Conservation (phyloP, 1,140 invertebrate genomes). For the Panagrolaimus sp. region DNA sequence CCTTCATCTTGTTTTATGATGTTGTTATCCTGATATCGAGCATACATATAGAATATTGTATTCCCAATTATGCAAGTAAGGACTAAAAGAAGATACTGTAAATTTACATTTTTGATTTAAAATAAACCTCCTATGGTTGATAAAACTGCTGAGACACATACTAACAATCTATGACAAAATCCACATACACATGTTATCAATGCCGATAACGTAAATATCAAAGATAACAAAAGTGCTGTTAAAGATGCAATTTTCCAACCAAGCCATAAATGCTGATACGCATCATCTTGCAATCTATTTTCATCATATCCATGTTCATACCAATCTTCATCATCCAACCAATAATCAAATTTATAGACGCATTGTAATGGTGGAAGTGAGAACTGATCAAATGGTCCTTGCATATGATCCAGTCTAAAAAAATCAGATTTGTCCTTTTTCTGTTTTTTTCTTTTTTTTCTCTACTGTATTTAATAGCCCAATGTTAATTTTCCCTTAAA, state of each 20-base stretch:
- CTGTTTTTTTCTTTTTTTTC: too few species aligned
- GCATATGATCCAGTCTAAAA: constrained; percentile 47
- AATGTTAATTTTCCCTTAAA: too few species aligned
- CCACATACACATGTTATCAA: constrained; percentile 51
- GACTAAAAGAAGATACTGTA: constrained; percentile 24
- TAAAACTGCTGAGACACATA: constrained; percentile 50
- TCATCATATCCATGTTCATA: constrained; percentile 58
- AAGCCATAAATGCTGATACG: constrained; percentile 56
- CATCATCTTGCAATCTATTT: constrained; percentile 54
- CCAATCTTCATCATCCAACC: constrained; percentile 57
- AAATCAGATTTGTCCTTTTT: not conserved
- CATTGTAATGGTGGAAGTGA: constrained; percentile 49
- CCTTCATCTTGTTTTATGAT: constrained; percentile 56
- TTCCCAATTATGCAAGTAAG: constrained; percentile 39
- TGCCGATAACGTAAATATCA: constrained; percentile 37
- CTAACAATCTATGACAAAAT: constrained; percentile 51
- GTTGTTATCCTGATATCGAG: constrained; percentile 56
- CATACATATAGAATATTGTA: constrained; percentile 48
- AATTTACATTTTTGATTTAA: too few species aligned
- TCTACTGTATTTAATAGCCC: too few species aligned
- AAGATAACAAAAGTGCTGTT: constrained; percentile 36
- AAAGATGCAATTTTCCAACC: constrained; percentile 58
- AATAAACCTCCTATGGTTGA: constrained; percentile 38
- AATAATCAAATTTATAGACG: constrained; percentile 58
- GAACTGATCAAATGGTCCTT: constrained; percentile 55